Conservation (phyloP, 2,797 vertebrate species). For the Ibycter americanus region DNA sequence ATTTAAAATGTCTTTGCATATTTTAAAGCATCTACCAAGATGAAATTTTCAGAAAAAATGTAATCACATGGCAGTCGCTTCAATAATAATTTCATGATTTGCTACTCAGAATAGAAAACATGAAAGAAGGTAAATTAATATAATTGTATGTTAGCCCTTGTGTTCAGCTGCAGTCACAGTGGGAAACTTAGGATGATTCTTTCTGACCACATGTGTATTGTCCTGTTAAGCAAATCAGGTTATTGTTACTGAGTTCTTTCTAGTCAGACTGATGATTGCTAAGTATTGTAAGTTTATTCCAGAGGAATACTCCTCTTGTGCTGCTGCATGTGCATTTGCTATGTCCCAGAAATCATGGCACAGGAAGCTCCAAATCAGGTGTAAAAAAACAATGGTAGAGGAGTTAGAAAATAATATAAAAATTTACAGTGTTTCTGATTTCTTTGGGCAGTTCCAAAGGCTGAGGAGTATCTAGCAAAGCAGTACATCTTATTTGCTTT, state of each 20-base stretch:
- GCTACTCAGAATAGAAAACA: background rate
- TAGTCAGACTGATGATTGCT: background rate
- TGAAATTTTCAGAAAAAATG: background rate
- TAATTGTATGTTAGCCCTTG: background rate
- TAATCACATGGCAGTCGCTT: background rate
- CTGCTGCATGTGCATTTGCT: background rate
- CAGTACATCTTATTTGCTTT: background rate
- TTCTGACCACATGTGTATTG: background rate
- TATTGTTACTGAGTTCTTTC: background rate
- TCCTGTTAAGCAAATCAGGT: background rate
- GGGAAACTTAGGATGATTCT: background rate
- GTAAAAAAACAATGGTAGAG: background rate
- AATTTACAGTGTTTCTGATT: background rate
- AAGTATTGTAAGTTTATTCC: background rate
- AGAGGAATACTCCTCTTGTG: background rate
- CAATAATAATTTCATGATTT: background rate
- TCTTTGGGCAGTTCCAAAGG: background rate
- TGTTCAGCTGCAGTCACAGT: background rate
- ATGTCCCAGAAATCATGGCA: background rate
- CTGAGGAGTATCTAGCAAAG: background rate
- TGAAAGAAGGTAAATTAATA: background rate
- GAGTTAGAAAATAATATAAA: background rate
- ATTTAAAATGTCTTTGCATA: background rate
- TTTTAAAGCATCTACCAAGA: background rate
- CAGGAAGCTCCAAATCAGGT: background rate